A percentile compares a stretch with the other conserved stretches of the same genome.
phyloP scores from a whole-genome alignment of 2,888 invertebrate species.

The Diplolepis rosae region DNA sequence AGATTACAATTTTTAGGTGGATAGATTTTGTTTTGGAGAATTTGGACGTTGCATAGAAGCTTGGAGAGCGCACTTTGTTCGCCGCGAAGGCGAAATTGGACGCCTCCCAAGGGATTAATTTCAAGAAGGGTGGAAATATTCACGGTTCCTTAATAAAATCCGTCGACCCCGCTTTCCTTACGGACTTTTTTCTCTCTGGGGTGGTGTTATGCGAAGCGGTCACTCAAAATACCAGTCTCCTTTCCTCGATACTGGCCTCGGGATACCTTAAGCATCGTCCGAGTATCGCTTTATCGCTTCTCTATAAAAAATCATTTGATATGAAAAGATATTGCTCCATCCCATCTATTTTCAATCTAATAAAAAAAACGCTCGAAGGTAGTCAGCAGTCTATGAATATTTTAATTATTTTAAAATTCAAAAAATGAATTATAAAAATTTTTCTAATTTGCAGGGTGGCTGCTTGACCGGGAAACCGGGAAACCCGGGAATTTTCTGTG shows the following conservation, averaged over 20 bases:
- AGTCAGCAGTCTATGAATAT: too few species aligned
- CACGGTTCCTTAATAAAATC: slow-evolving; percentile 73
- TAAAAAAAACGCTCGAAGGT: too few species aligned
- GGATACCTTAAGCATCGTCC: slow-evolving; percentile 4
- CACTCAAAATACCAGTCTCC: slow-evolving; percentile 66
- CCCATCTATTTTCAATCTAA: neutral
- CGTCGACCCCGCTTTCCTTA: slow-evolving; percentile 61
- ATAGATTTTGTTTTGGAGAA: neutral
- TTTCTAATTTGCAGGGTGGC: too few species aligned
- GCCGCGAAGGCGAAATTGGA: slow-evolving; percentile 1
- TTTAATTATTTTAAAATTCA: too few species aligned
- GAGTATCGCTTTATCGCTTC: slow-evolving; percentile 33
- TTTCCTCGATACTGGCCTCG: neutral
- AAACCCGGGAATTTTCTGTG: too few species aligned
- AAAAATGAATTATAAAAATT: too few species aligned
- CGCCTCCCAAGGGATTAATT: slow-evolving; percentile 69
- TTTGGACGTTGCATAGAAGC: slow-evolving; percentile 23
- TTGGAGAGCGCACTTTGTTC: neutral
- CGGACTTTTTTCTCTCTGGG: slow-evolving; percentile 59
- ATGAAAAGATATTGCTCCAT: neutral
- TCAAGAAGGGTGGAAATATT: slow-evolving; percentile 67
- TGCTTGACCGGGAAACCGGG: too few species aligned
- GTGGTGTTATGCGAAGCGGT: slow-evolving; percentile 69
- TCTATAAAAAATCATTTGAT: neutral
- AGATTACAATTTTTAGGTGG: too few species aligned